Evolutionary conservation across 2,113 vertebrate genomes (phyloP), one percentile per base, ranked within the genome.

Genomic region (Atlantisia rogersi): DNA sequence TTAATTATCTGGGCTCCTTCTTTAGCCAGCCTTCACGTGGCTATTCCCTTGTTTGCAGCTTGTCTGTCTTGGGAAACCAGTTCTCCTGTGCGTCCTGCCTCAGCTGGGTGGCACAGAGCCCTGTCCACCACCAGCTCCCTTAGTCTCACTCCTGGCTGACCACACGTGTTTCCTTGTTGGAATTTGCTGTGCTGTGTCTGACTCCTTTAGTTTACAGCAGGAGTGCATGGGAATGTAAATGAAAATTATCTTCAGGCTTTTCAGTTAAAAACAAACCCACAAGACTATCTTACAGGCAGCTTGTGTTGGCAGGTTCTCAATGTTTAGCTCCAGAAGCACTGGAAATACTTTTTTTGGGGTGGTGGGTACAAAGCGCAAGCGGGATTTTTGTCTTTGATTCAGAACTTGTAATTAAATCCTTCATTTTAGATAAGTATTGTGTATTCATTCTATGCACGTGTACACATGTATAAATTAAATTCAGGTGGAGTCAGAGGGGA

Each of bases 1-100:
- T 90, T 96, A 92, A 90, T 88, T 86, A 82, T 15, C 48, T 82
- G 59, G 44, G 58, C 75, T 91, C 35, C 35, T 69, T 86, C 63
- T 53, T 75, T 77, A 93, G 65, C 50, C 5, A 4, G 3, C n/a
- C 52, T 83, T 78, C 69, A 58, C 24, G 2, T 20, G 77, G 92
- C 68, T 53, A 1, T 93, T 83, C 32, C 64, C 62, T 29, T 70
- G 56, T 39, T 44, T 44, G 42, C 63, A 75, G 56, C 82, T 64
- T 7, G 42, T 53, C 3, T 3, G 58, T 92, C 91, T 31, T 67
- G 92, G 80, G 48, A 78, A 95, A 48, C 52, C 80, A 60, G 88
- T 94, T 92, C 46, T 56, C 39, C 18, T 8, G 7, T 53, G 58
- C 32, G 46, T 70, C 79, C 70, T n/a, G 59, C 32, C 74, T 32